Conservation (phyloP, 2,888 invertebrate genomes). For the Odontothrips loti region DNA sequence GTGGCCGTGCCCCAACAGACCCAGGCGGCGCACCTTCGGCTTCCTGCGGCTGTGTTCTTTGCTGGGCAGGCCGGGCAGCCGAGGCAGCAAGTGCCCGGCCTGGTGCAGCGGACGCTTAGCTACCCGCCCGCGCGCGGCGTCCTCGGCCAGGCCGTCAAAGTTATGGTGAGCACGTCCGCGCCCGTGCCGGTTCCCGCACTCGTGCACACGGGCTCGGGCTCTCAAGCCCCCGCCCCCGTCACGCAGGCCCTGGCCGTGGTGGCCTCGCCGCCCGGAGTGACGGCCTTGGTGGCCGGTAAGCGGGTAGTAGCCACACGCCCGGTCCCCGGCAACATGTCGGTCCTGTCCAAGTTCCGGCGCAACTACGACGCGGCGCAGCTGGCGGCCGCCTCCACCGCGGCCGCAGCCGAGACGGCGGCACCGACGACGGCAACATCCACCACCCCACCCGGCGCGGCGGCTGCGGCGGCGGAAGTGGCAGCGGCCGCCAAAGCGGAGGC, state of each 20-base stretch:
- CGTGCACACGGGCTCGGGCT: not conserved
- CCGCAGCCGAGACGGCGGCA: not conserved
- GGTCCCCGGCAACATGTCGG: not conserved
- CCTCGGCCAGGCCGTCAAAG: slow-evolving; percentile 2
- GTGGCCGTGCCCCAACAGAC: not conserved
- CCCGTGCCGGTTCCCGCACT: not conserved
- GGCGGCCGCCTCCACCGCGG: not conserved
- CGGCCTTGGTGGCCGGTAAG: not conserved
- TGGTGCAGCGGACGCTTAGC: slow-evolving; percentile 2
- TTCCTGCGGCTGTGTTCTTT: not conserved
- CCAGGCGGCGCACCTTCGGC: not conserved
- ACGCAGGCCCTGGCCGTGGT: not conserved
- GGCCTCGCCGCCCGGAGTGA: not conserved
- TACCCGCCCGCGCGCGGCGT: not conserved
- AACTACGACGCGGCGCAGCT: not conserved
- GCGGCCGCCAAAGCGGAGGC: not conserved
- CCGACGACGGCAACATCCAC: not conserved
- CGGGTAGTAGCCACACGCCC: not conserved
- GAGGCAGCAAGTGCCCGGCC: not conserved
- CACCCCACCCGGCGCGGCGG: not conserved
- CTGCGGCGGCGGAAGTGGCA: not conserved
- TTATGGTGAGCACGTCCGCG: not conserved
- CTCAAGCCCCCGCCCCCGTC: not conserved
- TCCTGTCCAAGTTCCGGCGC: not conserved
- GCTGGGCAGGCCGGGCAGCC: slow-evolving; percentile 1